Evolutionary conservation across 2,888 invertebrate species (phyloP).

Genomic region (Andricus quercusramuli): DNA sequence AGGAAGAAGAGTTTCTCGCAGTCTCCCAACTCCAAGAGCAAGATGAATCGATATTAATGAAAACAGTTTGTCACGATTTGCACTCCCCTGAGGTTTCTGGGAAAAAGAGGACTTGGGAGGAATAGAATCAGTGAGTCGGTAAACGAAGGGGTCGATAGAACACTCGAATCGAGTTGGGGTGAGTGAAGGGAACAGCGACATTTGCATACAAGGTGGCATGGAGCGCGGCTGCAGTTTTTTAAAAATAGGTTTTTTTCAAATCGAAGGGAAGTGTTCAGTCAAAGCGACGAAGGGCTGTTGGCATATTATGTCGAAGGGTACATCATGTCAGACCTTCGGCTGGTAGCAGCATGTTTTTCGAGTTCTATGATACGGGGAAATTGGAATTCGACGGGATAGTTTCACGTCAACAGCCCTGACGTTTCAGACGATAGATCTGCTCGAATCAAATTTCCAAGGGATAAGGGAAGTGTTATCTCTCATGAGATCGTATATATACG

Average conservation of each 20-base stretch:
- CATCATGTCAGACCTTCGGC: slow-evolving; percentile 56
- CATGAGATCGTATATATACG: neutral
- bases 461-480: neutral
- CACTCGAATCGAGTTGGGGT: neutral
- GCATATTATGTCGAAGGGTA: slow-evolving; percentile 62
- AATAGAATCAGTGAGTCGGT: slow-evolving; percentile 26
- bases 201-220: slow-evolving; percentile 55
- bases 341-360: slow-evolving; percentile 21
- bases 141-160: neutral
- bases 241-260: neutral
- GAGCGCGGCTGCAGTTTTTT: slow-evolving; percentile 19
- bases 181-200: slow-evolving; percentile 37
- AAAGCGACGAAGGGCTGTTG: slow-evolving; percentile 41
- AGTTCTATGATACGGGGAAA: slow-evolving; percentile 10
- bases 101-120: slow-evolving; percentile 39
- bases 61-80: slow-evolving; percentile 62
- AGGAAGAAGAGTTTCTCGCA: neutral
- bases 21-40: slow-evolving; percentile 49
- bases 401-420: slow-evolving; percentile 37
- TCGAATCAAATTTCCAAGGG: neutral
- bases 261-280: slow-evolving; percentile 40
- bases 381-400: slow-evolving; percentile 16
- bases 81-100: slow-evolving; percentile 34
- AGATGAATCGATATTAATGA: slow-evolving; percentile 69
- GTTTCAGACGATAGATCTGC: slow-evolving; percentile 24